Evolutionary conservation across 30 jellyfish, hydroid and myxozoan genomes (phyloP), one percentile per base, ranked within the genome.

Genomic region (Aurelia aurita complex sp. Pacific): DNA sequence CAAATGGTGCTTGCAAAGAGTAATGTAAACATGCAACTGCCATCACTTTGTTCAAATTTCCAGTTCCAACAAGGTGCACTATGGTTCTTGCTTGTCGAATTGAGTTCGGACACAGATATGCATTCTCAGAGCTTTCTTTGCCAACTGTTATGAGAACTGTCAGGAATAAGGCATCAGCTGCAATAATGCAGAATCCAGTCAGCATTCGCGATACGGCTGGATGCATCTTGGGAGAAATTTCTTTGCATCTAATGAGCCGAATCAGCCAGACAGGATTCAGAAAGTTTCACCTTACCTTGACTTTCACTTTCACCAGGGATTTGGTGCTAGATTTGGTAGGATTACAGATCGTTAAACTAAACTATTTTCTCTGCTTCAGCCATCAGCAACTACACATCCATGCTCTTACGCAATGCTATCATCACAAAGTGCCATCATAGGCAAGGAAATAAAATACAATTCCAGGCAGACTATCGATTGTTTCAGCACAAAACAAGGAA

Each of bases 41-140:
- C 11, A 43, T 33, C 74, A 15, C 36, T 34, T 10, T 71, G 0
- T 14, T 72, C 76, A 29, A 86, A 77, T 15, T 60, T 77, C 95
- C 95, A 86, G 50, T 77, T 69, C 95, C 95, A 86, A 46, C 95
- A 86, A 1, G 81, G 50, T 38, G 52, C 64, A 67, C 40, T 67
- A 8, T 29, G 15, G 51, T 33, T 50, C 11, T 53, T 51, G 32
- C 34, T 29, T 36, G 43, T 29, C 14, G 43, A 12, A 9, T 61
- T 35, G 15, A 46, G 0, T 6, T 77, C 46, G 59, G 23, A 52
- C 80, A 79, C 36, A 70, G 59, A 34, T 81, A 53, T 10, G 38
- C 55, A 12, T 46, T 14, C 12, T 61, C 18, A 23, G 83, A 15
- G 18, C 38, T 65, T 62, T 63, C 81, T n/a, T 83, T 64, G 60